These are phyloP conservation scores for Geranospiza caerulescens DNA, from an alignment of 2,797 vertebrate genomes.

Conservation along the genomic window DNA sequence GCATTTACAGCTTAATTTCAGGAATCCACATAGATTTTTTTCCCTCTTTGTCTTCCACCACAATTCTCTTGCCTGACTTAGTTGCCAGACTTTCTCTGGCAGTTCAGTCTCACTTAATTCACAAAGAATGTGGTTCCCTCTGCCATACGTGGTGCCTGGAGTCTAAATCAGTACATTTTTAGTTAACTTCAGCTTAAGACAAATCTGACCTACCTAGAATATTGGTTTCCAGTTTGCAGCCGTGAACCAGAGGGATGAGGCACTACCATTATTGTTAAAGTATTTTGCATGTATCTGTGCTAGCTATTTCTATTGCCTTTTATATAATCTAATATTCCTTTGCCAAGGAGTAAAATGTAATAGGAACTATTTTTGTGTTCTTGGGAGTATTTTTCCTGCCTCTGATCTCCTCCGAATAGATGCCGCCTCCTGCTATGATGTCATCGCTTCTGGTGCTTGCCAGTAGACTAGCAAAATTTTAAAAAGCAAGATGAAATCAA, in stretches of 20 bases:
- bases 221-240: neutral
- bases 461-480: neutral
- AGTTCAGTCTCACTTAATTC: neutral
- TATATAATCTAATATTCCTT: constrained; percentile 36
- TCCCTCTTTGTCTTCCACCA: neutral
- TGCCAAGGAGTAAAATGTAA: constrained; percentile 47
- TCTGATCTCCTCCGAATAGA: constrained; percentile 48
- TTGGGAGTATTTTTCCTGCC: constrained; percentile 47
- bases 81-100: neutral
- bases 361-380: constrained; percentile 46
- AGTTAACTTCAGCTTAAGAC: neutral
- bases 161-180: neutral
- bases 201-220: constrained; percentile 20
- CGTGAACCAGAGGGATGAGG: neutral
- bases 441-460: constrained; percentile 27
- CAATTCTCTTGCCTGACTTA: neutral
- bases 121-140: neutral
- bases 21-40: neutral
- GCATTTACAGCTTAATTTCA: neutral
- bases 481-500: neutral
- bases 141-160: neutral
- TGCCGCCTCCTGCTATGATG: constrained; percentile 55
- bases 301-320: constrained; percentile 33
- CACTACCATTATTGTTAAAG: neutral
- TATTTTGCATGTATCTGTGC: neutral